Evolutionary conservation across 2,888 invertebrate genomes (phyloP).

Genomic region (Hedychridium roseum): DNA sequence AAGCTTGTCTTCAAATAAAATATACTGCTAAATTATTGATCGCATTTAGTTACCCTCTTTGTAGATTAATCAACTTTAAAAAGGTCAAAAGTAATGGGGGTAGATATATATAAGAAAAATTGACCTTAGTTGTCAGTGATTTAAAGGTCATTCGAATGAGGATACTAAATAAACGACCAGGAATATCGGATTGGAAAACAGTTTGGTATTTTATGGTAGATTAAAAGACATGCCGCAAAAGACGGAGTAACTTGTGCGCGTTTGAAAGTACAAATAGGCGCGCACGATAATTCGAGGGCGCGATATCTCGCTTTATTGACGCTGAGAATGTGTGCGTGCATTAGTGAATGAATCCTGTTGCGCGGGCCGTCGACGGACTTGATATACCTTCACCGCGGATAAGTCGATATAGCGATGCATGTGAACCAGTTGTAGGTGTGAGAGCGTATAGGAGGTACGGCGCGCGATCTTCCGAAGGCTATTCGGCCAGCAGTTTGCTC

Average conservation of each 20-base stretch:
- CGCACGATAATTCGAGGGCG: too few species aligned
- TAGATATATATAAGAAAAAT: too few species aligned
- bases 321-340: slow-evolving; percentile 29
- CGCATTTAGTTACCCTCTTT: too few species aligned
- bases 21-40: too few species aligned
- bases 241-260: slow-evolving; percentile 4
- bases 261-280: slow-evolving; percentile 20
- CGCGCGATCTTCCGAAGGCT: not conserved
- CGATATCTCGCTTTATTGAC: slow-evolving; percentile 29
- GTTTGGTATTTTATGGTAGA: too few species aligned
- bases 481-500: not conserved
- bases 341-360: slow-evolving; percentile 44
- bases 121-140: too few species aligned
- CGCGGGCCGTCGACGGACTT: slow-evolving; percentile 39
- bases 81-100: too few species aligned
- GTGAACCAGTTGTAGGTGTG: too few species aligned
- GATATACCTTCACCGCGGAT: slow-evolving; percentile 28
- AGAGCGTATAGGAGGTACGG: not conserved
- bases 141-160: too few species aligned
- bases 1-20: slow-evolving; percentile 29
- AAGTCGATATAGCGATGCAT: slow-evolving; percentile 34
- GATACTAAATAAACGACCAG: too few species aligned
- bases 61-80: too few species aligned
- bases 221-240: slow-evolving; percentile 13
- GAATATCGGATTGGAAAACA: too few species aligned